Evolutionary conservation across 2,113 vertebrate genomes (phyloP).

Genomic region (Pavo muticus): DNA sequence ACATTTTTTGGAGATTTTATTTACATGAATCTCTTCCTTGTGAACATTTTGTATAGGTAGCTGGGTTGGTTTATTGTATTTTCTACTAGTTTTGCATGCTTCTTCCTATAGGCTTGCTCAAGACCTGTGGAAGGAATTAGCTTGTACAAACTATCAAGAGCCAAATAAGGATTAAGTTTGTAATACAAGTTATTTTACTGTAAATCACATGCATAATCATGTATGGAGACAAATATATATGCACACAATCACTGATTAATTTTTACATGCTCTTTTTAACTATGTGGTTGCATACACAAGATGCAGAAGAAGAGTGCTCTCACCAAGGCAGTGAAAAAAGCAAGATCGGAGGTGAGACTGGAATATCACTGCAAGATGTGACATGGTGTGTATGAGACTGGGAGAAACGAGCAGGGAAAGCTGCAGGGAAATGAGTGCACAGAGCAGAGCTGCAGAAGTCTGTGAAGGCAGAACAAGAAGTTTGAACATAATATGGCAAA

Average conservation of each 20-base stretch:
- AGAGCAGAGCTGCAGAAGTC: background rate
- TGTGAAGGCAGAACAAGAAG: background rate
- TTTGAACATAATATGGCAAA: background rate
- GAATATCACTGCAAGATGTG: background rate
- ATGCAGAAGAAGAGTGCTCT: background rate
- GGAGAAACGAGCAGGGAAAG: background rate
- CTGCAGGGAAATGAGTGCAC: fast-evolving
- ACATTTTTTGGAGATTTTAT: background rate
- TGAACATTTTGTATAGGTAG: background rate
- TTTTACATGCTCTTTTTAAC: background rate
- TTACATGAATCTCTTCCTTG: background rate
- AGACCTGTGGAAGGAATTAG: background rate
- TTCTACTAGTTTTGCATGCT: background rate
- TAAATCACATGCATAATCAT: background rate
- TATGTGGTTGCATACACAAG: background rate
- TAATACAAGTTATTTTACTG: background rate
- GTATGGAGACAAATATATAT: fast-evolving
- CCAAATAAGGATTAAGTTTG: background rate
- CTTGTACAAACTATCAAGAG: background rate
- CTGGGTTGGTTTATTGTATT: background rate
- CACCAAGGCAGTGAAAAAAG: background rate
- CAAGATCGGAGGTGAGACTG: background rate
- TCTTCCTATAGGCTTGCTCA: background rate
- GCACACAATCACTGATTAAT: background rate
- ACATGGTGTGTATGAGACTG: background rate